Percentiles rank a stretch among this genome's conserved stretches.
These are phyloP conservation scores for Brevimyrus niger DNA, from an alignment of 2,113 vertebrate species.

Conservation along the genomic window DNA sequence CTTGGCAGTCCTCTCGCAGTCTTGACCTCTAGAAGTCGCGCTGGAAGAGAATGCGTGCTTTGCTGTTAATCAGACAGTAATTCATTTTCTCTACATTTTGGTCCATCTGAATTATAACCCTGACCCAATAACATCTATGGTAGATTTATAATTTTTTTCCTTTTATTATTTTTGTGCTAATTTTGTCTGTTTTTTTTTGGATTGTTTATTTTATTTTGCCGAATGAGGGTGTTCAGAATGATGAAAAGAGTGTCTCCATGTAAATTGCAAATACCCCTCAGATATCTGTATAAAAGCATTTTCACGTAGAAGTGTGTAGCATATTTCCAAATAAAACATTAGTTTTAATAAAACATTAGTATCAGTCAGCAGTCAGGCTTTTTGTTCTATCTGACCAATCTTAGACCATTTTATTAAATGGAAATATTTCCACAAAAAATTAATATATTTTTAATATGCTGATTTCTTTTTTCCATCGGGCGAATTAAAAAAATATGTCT, in stretches of 20 bases:
- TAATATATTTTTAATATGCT: background rate
- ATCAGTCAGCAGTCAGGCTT: background rate
- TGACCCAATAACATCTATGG: slow-evolving; percentile 26
- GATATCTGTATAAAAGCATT: background rate
- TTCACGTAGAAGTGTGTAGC: no score
- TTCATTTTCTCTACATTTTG: slow-evolving; percentile 41
- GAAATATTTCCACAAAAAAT: background rate
- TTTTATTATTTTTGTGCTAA: slow-evolving; percentile 16
- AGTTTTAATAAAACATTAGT: background rate
- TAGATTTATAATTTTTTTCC: slow-evolving; percentile 31
- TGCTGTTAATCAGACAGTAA: slow-evolving; percentile 42
- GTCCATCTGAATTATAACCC: slow-evolving; percentile 39
- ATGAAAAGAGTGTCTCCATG: background rate
- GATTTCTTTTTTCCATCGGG: background rate
- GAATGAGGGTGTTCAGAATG: background rate
- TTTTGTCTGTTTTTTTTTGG: background rate
- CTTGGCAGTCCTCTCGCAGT: slow-evolving; percentile 44
- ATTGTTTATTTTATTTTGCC: background rate
- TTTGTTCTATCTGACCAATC: background rate
- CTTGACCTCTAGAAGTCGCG: slow-evolving; percentile 44
- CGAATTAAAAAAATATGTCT: background rate
- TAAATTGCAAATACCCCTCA: background rate
- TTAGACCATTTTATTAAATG: background rate
- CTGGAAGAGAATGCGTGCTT: slow-evolving; percentile 30
- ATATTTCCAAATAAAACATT: background rate